Percentiles rank a stretch among this genome's conserved stretches.
Conservation (phyloP, 2,113 vertebrate genomes). For the Panthera leo region DNA sequence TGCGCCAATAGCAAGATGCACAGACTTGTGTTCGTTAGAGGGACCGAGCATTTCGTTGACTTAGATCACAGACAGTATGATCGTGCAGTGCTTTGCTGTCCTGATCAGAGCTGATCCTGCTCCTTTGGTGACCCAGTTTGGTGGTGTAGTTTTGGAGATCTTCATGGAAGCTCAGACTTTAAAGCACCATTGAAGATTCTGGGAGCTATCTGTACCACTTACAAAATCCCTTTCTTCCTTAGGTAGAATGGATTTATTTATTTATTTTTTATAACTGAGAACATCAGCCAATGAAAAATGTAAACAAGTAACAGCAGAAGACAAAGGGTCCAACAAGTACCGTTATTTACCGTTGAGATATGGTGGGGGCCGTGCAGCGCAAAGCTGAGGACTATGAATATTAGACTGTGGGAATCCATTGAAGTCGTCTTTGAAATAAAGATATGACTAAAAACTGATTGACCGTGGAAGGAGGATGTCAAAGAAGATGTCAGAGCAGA, state of each 20-base stretch:
- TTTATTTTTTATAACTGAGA: not conserved
- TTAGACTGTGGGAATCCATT: rapidly evolving
- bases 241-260: not conserved
- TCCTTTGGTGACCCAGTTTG: not conserved
- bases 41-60: not conserved
- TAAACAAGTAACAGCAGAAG: not conserved
- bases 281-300: not conserved
- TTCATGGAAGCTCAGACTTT: not conserved
- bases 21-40: not conserved
- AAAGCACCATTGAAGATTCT: not conserved
- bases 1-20: not conserved
- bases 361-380: not conserved
- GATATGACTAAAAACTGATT: not conserved
- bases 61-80: not conserved
- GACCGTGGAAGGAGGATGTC: not conserved
- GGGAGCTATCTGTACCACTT: not conserved
- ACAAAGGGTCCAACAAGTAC: not conserved
- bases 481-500: not conserved
- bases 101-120: not conserved
- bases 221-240: not conserved
- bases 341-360: no score
- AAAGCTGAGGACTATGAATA: rapidly evolving
- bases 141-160: not conserved
- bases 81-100: not conserved
- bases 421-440: not conserved